A percentile compares a stretch with the other conserved stretches of the same genome.
phyloP scores from a whole-genome alignment of 2,888 invertebrate genomes.

The Zygothrica quintamaculata region DNA sequence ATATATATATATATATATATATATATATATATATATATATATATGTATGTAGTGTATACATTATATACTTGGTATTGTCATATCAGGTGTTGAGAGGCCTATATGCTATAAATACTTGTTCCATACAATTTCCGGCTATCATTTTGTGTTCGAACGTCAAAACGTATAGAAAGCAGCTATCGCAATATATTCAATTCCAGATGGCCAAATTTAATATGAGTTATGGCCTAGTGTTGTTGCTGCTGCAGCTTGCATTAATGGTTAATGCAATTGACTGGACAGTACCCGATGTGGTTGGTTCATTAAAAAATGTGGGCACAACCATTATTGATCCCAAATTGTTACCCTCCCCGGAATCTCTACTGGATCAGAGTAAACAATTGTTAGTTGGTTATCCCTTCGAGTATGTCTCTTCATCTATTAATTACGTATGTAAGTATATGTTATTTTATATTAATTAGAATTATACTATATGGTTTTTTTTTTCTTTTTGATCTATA shows the following conservation, averaged over 20 bases:
- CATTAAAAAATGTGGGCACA: constrained; percentile 60
- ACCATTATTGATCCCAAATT: constrained; percentile 62
- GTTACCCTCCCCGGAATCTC: constrained; percentile 70
- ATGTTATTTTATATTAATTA: too few relatives aligned
- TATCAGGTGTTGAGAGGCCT: constrained; percentile 20
- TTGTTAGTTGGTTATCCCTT: constrained; percentile 83
- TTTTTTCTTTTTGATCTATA: too few relatives aligned
- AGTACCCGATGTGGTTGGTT: constrained; percentile 63
- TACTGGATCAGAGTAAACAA: constrained; percentile 81
- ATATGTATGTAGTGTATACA: too few relatives aligned
- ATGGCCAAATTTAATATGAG: neutral
- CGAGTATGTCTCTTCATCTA: constrained; percentile 74
- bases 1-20: too few relatives aligned
- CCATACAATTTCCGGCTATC: constrained; percentile 57
- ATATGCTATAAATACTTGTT: constrained; percentile 59
- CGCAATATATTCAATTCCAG: neutral
- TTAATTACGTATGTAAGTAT: constrained; percentile 81
- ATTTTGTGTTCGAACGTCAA: constrained; percentile 40
- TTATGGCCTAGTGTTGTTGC: neutral
- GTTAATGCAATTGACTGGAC: constrained; percentile 50
- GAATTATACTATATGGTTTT: too few relatives aligned
- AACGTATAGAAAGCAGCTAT: constrained; percentile 35
- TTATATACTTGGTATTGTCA: neutral
- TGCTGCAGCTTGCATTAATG: constrained; percentile 27
- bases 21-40: too few relatives aligned